Conservation (phyloP, 1,140 invertebrate species). For the Cotesia chilonis region DNA sequence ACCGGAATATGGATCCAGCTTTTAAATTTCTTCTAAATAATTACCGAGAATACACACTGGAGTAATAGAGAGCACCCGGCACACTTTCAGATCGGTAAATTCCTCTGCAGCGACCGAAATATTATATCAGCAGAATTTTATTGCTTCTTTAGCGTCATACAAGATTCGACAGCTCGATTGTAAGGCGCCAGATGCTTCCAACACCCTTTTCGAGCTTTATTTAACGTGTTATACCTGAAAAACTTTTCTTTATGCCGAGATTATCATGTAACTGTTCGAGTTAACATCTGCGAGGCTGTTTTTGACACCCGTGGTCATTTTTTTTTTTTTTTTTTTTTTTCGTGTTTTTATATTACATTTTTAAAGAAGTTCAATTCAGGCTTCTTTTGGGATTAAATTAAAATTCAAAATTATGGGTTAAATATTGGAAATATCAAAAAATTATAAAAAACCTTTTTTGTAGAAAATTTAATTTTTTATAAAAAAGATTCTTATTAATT, state of each 20-base stretch:
- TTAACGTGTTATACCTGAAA: not conserved
- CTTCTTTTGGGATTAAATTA: too few species aligned
- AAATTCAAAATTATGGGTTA: too few species aligned
- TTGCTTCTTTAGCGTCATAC: slow-evolving; percentile 37
- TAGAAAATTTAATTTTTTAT: not conserved
- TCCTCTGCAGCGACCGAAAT: slow-evolving; percentile 30
- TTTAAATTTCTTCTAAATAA: not conserved
- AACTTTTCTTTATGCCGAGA: not conserved
- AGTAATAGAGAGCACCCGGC: slow-evolving; percentile 13
- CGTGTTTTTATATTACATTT: too few species aligned
- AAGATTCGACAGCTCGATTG: not conserved
- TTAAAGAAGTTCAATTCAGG: too few species aligned
- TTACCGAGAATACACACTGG: not conserved
- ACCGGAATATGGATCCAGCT: not conserved
- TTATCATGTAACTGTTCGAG: not conserved
- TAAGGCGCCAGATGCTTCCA: slow-evolving; percentile 30
- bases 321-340: too few species aligned
- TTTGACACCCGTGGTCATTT: not conserved
- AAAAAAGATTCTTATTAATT: too few species aligned
- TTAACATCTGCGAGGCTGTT: not conserved
- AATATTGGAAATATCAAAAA: too few species aligned
- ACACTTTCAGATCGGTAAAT: slow-evolving; percentile 4
- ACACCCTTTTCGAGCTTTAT: slow-evolving; percentile 27
- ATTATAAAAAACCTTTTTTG: too few species aligned
- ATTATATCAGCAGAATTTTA: slow-evolving; percentile 41